Evolutionary conservation across 2,797 vertebrate species (phyloP).

Genomic region (Threskiornis aethiopicus): DNA sequence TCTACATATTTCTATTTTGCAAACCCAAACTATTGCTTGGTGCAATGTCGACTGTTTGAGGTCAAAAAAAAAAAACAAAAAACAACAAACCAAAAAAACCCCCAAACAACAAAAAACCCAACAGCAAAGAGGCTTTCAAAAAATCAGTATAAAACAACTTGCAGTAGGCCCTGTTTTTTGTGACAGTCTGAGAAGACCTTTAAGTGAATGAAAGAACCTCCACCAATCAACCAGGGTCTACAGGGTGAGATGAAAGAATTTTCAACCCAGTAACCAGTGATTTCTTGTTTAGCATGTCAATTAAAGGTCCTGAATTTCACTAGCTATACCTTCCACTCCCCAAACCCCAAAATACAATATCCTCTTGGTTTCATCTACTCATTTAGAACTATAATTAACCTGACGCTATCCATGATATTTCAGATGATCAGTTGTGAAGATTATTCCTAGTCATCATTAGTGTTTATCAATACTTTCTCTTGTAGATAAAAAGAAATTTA

Average conservation of each 20-base stretch:
- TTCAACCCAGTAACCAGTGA: neutral
- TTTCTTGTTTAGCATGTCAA: neutral
- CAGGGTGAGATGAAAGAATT: neutral
- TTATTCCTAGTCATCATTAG: neutral
- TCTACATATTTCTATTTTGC: neutral
- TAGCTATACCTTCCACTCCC: neutral
- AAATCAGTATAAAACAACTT: constrained; percentile 36
- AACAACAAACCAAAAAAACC: neutral
- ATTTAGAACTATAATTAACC: neutral
- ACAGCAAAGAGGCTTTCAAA: neutral
- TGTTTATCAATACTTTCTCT: neutral
- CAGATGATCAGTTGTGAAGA: neutral
- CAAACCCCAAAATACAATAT: neutral
- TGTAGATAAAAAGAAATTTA: neutral
- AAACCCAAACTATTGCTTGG: neutral
- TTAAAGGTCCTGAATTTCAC: neutral
- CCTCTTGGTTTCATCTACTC: neutral
- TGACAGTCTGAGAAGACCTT: neutral
- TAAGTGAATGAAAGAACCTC: constrained; percentile 11
- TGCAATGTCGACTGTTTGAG: neutral
- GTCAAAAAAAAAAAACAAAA: neutral
- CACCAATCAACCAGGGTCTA: neutral
- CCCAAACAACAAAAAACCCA: neutral
- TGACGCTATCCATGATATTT: neutral
- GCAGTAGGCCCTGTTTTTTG: neutral